These are phyloP conservation scores for Aldrovandia affinis DNA, from an alignment of 2,797 vertebrate species.

Conservation along the genomic window DNA sequence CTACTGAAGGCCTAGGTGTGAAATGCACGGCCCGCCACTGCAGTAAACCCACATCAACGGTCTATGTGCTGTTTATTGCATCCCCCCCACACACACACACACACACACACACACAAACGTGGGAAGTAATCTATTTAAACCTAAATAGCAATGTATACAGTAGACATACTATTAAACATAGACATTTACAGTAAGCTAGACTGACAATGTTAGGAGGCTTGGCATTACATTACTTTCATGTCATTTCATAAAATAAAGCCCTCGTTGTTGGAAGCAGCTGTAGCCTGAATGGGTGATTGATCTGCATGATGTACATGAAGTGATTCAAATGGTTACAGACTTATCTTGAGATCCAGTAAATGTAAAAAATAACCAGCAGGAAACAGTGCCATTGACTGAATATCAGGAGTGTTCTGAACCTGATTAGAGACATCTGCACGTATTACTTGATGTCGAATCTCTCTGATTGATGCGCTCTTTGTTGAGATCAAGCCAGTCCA, in stretches of 20 bases:
- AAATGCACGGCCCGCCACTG: too few relatives aligned
- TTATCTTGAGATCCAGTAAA: too few relatives aligned
- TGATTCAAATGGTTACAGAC: background rate
- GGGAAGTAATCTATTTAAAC: too few relatives aligned
- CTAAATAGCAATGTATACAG: background rate
- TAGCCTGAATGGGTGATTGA: background rate
- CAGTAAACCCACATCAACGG: too few relatives aligned
- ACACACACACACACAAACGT: too few relatives aligned
- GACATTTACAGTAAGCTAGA: background rate
- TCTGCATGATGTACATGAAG: background rate
- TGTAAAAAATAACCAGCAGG: background rate
- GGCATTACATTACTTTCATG: background rate
- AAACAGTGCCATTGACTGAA: background rate
- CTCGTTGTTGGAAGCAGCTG: background rate
- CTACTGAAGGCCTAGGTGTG: too few relatives aligned
- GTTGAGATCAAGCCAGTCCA: background rate
- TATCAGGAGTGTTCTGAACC: background rate
- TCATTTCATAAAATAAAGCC: background rate
- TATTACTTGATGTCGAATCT: background rate
- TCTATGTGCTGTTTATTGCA: too few relatives aligned
- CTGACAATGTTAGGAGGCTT: background rate
- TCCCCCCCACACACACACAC: too few relatives aligned
- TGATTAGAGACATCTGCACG: background rate
- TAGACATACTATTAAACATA: background rate
- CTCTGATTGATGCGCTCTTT: constrained; percentile 6